Conservation (phyloP, 1,140 invertebrate genomes). For the Stratiolaelaps scimitus region DNA sequence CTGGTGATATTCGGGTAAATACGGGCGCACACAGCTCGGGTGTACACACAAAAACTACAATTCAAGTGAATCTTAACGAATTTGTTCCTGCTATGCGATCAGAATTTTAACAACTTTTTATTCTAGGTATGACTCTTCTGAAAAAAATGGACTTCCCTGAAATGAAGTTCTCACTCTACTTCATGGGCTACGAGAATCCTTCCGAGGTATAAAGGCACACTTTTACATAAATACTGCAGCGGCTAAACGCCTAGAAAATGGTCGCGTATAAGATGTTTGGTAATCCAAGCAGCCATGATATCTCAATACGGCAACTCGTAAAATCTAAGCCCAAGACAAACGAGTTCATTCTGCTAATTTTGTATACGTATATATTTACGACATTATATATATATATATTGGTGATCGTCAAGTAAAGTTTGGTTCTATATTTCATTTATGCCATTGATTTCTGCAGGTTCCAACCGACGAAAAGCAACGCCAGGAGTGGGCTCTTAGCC, state of each 20-base stretch:
- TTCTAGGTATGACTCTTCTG: constrained; percentile 47
- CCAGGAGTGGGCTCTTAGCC: constrained; percentile 60
- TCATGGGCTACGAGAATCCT: constrained; percentile 75
- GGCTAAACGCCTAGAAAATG: too few species aligned
- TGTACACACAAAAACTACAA: constrained; percentile 14
- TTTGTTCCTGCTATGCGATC: constrained; percentile 31
- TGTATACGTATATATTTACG: too few species aligned
- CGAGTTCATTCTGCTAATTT: too few species aligned
- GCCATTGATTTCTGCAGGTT: not conserved
- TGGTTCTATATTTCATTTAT: too few species aligned
- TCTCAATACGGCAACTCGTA: too few species aligned
- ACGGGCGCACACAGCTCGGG: not conserved
- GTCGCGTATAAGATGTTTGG: too few species aligned
- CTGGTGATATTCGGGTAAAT: not conserved
- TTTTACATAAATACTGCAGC: too few species aligned
- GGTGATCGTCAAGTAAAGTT: too few species aligned
- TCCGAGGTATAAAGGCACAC: constrained; percentile 50
- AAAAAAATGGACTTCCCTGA: constrained; percentile 75
- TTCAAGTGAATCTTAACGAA: not conserved
- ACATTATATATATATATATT: too few species aligned
- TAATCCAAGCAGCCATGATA: too few species aligned
- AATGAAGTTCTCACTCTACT: constrained; percentile 81
- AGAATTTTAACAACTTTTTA: constrained; percentile 28
- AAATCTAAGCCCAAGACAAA: too few species aligned
- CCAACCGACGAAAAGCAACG: constrained; percentile 55